These are phyloP conservation scores for Drusus annulatus DNA, from an alignment of 1,140 invertebrate species.

Conservation along the genomic window DNA sequence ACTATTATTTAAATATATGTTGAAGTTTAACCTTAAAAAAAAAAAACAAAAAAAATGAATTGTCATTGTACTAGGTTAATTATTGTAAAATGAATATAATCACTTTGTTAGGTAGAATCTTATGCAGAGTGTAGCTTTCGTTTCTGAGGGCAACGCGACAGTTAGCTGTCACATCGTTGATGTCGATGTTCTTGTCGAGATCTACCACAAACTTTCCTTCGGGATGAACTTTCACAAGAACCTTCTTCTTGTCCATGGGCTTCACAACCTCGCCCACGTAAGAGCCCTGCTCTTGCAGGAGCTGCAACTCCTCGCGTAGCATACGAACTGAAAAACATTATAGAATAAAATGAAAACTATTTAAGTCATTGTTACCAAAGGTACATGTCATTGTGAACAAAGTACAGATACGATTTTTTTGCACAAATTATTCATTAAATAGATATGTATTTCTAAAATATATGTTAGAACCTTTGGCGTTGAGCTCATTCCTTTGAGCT, in stretches of 20 bases:
- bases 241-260: conserved; percentile 99
- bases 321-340: conserved; percentile 84
- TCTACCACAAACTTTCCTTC: conserved; percentile 99
- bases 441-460: too few species aligned
- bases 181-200: conserved; percentile 99
- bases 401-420: too few species aligned
- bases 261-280: conserved; percentile 99
- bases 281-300: conserved; percentile 98
- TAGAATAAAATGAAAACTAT: not conserved
- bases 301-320: conserved; percentile 96
- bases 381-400: too few species aligned
- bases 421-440: too few species aligned
- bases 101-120: conserved; percentile 98
- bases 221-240: conserved; percentile 99
- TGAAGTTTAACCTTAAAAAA: too few species aligned
- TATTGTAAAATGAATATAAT: not conserved
- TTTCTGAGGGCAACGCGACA: conserved; percentile 97
- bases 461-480: conserved; percentile 90
- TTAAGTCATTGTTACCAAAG: not conserved
- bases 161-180: conserved; percentile 98
- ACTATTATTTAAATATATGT: too few species aligned
- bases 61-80: too few species aligned
- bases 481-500: conserved; percentile 99
- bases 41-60: too few species aligned
- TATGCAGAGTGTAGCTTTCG: conserved; percentile 99